Base-by-base conservation (phyloP, 2,797 vertebrate species). In the Muraenolepis orangiensis region DNA sequence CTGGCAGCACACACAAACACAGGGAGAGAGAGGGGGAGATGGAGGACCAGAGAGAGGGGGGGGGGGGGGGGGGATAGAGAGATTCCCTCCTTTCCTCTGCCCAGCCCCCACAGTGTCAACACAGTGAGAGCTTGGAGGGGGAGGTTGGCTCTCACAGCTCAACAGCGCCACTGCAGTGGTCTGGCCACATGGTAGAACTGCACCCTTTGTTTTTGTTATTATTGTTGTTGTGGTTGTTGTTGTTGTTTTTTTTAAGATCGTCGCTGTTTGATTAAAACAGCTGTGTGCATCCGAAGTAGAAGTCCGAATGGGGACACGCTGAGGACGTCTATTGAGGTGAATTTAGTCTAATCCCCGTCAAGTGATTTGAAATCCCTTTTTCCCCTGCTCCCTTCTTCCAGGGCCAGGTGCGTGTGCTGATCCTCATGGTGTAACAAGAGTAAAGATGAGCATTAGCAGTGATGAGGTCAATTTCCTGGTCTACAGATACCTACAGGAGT, bases 391-490 rank as follows among this genome's bases (percentile, higher is more conserved):
- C 86, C 87, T 84, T 88, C 85, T 46, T 88, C 90, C 72, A 90
- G 97, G 97, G 96, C 93, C 93, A 92, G 89, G 93, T 83, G 90
- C 30, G 94, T 95, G 95, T 96, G 94, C 95, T 96, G 96, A 96
- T n/a, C 96, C 97, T 98, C 96, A 99, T 99, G 97, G 97, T 99
- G 96, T 97, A 98, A 98, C 96, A 93, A 93, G 95, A 95, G 93
- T 97, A 98, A 99, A 98, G 95, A 99, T 99, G 97, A 99, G 97
- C 96, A 98, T 99, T 96, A 99, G 97, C 96, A 99, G 97, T 95
- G 97, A 99, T 99, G 97, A 99, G 95, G 97, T 99, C 95, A 99
- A 99, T 94, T 99, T 99, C 94, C 93, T 98, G 96, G 97, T 99
- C 94, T 99, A 98, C 96, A 97, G 97, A 97, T 98, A 99, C 93